These are phyloP conservation scores for Hermetia illucens DNA, from an alignment of 1,140 invertebrate species.

Conservation along the genomic window DNA sequence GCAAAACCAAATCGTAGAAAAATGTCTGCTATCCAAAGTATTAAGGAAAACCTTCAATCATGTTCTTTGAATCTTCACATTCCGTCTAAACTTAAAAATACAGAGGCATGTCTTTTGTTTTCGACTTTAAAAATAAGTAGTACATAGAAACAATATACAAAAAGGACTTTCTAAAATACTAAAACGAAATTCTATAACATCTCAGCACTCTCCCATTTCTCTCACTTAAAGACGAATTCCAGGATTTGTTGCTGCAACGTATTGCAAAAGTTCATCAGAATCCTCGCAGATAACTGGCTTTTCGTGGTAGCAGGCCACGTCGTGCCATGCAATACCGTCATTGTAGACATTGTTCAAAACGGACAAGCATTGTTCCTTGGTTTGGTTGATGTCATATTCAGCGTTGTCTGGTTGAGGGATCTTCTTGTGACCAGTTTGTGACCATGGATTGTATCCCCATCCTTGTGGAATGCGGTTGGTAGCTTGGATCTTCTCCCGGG, in stretches of 20 bases:
- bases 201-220: too few species aligned
- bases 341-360: slow-evolving; percentile 84
- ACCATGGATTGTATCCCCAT: slow-evolving; percentile 69
- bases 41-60: too few species aligned
- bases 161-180: too few species aligned
- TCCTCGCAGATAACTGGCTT: slow-evolving; percentile 84
- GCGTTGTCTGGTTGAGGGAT: slow-evolving; percentile 77
- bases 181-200: too few species aligned
- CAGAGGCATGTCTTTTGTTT: too few species aligned
- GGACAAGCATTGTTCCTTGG: slow-evolving; percentile 70
- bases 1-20: too few species aligned
- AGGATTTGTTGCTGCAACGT: slow-evolving; percentile 65
- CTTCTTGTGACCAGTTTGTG: slow-evolving; percentile 78
- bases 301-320: slow-evolving; percentile 84
- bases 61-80: too few species aligned
- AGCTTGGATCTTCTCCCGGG: slow-evolving; percentile 72
- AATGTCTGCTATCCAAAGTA: too few species aligned
- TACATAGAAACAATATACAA: too few species aligned
- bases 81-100: too few species aligned
- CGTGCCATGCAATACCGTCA: slow-evolving; percentile 83
- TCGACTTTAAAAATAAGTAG: too few species aligned
- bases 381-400: slow-evolving; percentile 81
- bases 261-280: slow-evolving; percentile 69
- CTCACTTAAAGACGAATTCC: slow-evolving; percentile 60
- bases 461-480: slow-evolving; percentile 52